Evolutionary conservation across 2,113 vertebrate genomes (phyloP).

Genomic region (Myrmecophaga tridactyla): DNA sequence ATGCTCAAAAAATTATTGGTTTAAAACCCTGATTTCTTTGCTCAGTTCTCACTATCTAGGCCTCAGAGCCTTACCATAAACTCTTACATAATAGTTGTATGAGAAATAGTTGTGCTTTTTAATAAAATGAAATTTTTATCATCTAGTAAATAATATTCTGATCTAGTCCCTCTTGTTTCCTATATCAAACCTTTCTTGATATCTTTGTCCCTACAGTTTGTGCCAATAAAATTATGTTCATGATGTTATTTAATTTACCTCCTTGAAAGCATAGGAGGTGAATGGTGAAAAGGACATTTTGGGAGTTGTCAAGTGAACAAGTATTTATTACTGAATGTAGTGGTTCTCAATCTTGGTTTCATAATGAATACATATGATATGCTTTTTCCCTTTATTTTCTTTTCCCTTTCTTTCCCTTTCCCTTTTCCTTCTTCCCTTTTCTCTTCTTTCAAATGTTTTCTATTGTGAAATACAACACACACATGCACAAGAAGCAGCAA

Average conservation of each 20-base stretch:
- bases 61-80: neutral
- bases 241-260: slow-evolving; percentile 9
- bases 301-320: neutral
- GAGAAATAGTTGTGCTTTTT: neutral
- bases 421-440: too few species aligned
- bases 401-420: too few species aligned
- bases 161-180: neutral
- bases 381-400: too few species aligned
- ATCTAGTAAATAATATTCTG: neutral
- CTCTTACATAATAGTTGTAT: neutral
- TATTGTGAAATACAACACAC: too few species aligned
- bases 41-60: neutral
- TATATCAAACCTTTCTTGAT: neutral
- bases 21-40: neutral
- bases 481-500: too few species aligned
- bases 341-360: neutral
- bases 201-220: neutral
- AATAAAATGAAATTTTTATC: neutral
- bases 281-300: slow-evolving; percentile 31
- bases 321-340: slow-evolving; percentile 1
- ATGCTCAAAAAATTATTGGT: neutral
- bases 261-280: neutral
- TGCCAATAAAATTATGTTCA: slow-evolving; percentile 9
- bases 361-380: neutral
- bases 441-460: too few species aligned